Conservation (phyloP, 1,140 invertebrate species). For the Diprion similis region DNA sequence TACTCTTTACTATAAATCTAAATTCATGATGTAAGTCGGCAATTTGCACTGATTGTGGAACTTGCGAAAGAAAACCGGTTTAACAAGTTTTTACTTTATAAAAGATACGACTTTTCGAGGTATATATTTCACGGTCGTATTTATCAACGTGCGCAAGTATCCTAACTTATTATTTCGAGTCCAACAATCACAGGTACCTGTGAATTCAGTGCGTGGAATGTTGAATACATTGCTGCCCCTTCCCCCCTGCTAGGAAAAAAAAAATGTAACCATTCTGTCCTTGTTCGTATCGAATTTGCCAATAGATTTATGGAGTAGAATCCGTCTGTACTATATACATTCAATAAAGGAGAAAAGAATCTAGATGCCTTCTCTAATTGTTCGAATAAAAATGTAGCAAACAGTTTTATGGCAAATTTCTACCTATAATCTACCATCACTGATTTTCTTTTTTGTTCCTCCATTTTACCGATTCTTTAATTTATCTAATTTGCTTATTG, state of each 20-base stretch:
- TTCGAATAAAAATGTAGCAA: neutral
- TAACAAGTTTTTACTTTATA: too few relatives aligned
- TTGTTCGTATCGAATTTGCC: neutral
- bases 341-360: neutral
- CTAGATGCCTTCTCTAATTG: neutral
- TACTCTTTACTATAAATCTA: neutral
- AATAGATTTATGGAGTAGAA: neutral
- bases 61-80: too few relatives aligned
- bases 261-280: neutral
- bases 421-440: neutral
- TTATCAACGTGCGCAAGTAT: neutral
- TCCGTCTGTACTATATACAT: neutral
- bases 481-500: neutral
- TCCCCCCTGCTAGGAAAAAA: neutral
- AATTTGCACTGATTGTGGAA: too few relatives aligned
- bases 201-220: slow-evolving; percentile 7
- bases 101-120: too few relatives aligned
- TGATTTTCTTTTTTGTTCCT: neutral
- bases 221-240: neutral
- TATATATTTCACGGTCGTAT: neutral
- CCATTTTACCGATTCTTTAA: neutral
- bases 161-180: neutral
- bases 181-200: neutral
- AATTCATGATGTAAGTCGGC: neutral
- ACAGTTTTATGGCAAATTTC: neutral